Percentiles rank a stretch among this genome's conserved stretches.
phyloP scores from a whole-genome alignment of 1,140 invertebrate genomes.

The Copidosoma floridanum region DNA sequence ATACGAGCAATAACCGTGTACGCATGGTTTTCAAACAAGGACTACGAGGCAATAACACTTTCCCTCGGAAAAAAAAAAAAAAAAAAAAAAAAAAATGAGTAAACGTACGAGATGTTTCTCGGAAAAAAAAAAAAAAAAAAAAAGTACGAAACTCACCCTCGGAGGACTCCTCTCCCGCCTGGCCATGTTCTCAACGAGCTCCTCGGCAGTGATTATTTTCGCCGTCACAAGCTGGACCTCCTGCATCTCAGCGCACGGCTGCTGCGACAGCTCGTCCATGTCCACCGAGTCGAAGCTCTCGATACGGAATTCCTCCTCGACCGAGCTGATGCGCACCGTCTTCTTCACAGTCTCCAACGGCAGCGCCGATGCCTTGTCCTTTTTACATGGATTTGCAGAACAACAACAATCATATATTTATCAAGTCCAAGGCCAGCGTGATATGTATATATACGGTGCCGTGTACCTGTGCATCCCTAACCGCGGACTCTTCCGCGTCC shows the following conservation, averaged over 20 bases:
- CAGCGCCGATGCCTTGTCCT: background rate
- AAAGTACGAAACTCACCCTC: background rate
- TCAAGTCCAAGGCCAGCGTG: too few relatives aligned
- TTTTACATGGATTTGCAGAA: too few relatives aligned
- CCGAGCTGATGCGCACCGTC: slow-evolving; percentile 44
- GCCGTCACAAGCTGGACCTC: slow-evolving; percentile 43
- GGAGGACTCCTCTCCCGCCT: background rate
- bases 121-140: too few relatives aligned
- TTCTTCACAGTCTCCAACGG: slow-evolving; percentile 39
- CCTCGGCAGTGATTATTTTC: slow-evolving; percentile 42
- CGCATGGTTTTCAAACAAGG: too few relatives aligned
- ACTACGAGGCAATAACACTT: too few relatives aligned
- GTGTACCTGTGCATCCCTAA: slow-evolving; percentile 29
- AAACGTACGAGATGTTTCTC: too few relatives aligned
- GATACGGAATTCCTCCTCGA: slow-evolving; percentile 38
- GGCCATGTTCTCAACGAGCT: slow-evolving; percentile 23
- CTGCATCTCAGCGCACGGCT: slow-evolving; percentile 18
- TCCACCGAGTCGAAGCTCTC: slow-evolving; percentile 33
- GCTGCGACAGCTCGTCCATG: slow-evolving; percentile 23
- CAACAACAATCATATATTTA: too few relatives aligned
- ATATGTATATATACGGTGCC: too few relatives aligned
- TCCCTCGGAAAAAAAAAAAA: too few relatives aligned
- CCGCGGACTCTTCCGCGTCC: slow-evolving; percentile 28
- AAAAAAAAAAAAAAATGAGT: too few relatives aligned
- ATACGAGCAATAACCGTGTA: too few relatives aligned